Base-by-base conservation (phyloP, 2,113 vertebrate genomes). In the Lichenostomus cassidix region DNA sequence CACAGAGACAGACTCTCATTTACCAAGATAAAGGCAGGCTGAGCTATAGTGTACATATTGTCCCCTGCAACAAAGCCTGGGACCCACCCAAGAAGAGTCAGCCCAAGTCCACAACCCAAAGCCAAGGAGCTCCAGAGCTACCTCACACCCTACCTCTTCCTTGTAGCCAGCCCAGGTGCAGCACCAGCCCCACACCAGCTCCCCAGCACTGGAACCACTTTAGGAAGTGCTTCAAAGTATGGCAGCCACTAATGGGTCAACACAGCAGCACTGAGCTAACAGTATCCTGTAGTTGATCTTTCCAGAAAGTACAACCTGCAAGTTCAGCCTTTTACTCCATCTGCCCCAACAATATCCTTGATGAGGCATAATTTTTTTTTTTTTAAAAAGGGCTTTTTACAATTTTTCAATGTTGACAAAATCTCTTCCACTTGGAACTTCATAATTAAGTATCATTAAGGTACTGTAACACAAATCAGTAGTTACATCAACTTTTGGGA, bases 101-200 rank as follows among this genome's bases (percentile, higher is more conserved):
- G 70, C 44, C 37, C 49, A 44, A 58, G 17, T 3, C 28, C 49
- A n/a, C 28, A 62, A 9, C 56, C n/a, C 50, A 49, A 60, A 58
- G 69, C 15, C 56, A 59, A 28, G 42, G 39, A 75, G n/a, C 49
- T 39, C 65, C 50, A 46, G 42, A 87, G 39, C 11, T 33, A 7
- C 29, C 11, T 37, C 77, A 42, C 41, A 77, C 12, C 16, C 22
- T 7, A 4, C 14, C 24, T 9, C 41, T 11, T 83, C 18, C 37
- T 29, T 0, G 0, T 6, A 70, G 55, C 37, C 46, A 58, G 65
- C 12, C 33, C 0, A 0, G 44, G 28, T 4, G 25, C 69, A 74
- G 65, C 42, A 59, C 5, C 60, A 89, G 31, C 19, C 41, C 24
- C 27, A 64, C 0, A 1, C 13, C 5, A 3, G 24, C 4, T 42